A percentile compares a stretch with the other conserved stretches of the same genome.
Conservation (phyloP, 2,888 invertebrate genomes). For the Eupeodes latifasciatus region DNA sequence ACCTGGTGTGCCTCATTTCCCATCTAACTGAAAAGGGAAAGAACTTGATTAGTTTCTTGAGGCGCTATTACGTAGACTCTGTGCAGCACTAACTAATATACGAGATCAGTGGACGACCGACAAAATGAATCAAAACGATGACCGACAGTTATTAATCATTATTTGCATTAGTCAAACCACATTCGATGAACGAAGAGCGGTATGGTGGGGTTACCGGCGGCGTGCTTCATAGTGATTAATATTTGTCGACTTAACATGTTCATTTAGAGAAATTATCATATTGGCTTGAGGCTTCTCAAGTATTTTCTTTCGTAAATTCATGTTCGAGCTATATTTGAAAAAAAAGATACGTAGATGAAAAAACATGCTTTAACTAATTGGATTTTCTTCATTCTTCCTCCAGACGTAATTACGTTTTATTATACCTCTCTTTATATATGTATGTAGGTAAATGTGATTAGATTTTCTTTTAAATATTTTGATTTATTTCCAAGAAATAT, state of each 20-base stretch:
- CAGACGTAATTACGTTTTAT: not conserved
- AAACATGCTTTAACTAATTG: constrained; percentile 15
- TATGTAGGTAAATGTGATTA: not conserved
- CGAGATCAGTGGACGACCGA: constrained; percentile 59
- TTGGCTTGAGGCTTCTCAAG: constrained; percentile 24
- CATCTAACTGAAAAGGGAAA: constrained; percentile 15
- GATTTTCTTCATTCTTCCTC: not conserved
- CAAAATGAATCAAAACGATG: constrained; percentile 73
- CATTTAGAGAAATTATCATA: constrained; percentile 71
- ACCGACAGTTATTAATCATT: constrained; percentile 72
- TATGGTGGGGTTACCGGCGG: not conserved
- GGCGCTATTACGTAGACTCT: constrained; percentile 51
- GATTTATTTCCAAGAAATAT: not conserved
- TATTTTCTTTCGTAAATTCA: constrained; percentile 18
- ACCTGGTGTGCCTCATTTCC: not conserved
- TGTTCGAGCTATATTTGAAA: not conserved
- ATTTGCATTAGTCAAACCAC: constrained; percentile 71
- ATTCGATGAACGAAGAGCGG: constrained; percentile 45
- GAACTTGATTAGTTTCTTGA: constrained; percentile 69
- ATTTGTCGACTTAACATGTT: constrained; percentile 75
- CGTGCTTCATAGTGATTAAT: constrained; percentile 66
- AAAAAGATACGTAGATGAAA: not conserved
- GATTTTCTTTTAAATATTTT: not conserved
- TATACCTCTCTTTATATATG: not conserved
- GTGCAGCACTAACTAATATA: constrained; percentile 22